phyloP scores from a whole-genome alignment of 2,888 invertebrate species.

The Baronia brevicornis region DNA sequence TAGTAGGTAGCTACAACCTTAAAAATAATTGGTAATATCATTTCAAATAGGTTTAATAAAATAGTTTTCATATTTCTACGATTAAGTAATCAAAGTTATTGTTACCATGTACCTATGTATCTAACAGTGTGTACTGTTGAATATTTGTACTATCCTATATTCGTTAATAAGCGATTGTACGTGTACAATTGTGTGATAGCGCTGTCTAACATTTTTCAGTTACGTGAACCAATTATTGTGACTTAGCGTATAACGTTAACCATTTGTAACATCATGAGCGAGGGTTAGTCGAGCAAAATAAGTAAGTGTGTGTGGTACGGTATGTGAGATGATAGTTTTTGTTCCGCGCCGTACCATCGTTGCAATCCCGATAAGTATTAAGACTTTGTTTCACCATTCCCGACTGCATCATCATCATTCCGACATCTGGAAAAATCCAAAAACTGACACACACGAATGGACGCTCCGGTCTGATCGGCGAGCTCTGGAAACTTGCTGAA shows the following conservation, averaged over 20 bases:
- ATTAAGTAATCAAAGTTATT: conserved; percentile 14
- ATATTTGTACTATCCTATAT: too few relatives aligned
- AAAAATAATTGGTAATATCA: neutral
- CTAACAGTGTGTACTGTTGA: too few relatives aligned
- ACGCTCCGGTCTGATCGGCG: conserved; percentile 42
- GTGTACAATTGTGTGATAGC: conserved; percentile 46
- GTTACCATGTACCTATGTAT: too few relatives aligned
- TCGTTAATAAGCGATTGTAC: conserved; percentile 28
- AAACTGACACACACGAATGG: conserved; percentile 70
- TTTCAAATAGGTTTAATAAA: conserved; percentile 13
- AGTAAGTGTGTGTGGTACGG: conserved; percentile 61
- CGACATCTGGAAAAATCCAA: conserved; percentile 92
- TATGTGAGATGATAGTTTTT: conserved; percentile 59
- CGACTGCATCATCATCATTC: conserved; percentile 97
- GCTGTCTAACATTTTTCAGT: conserved; percentile 48
- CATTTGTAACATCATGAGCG: conserved; percentile 56
- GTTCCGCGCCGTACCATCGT: conserved; percentile 85
- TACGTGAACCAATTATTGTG: conserved; percentile 65
- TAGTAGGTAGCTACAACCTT: too few relatives aligned
- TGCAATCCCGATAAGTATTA: conserved; percentile 83
- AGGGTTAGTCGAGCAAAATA: conserved; percentile 72
- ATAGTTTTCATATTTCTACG: conserved; percentile 27
- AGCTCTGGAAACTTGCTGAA: conserved; percentile 23
- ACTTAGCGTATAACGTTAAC: conserved; percentile 67
- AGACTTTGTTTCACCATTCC: conserved; percentile 95